Conservation (phyloP, 2,113 vertebrate species). For the Antidorcas marsupialis region DNA sequence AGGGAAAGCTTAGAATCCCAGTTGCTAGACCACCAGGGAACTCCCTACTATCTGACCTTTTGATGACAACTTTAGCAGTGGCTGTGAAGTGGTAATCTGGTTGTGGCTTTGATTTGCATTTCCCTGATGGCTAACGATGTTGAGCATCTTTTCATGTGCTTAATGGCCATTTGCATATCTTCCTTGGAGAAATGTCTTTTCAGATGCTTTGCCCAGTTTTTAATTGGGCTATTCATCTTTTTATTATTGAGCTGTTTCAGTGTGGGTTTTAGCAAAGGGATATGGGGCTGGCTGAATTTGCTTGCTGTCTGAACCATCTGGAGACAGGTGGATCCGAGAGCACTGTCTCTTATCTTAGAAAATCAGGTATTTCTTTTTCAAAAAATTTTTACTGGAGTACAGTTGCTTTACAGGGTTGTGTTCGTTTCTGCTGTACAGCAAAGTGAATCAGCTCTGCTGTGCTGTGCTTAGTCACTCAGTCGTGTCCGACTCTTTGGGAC, state of each 20-base stretch:
- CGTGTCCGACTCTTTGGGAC: background rate
- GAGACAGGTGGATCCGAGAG: background rate
- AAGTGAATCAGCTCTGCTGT: background rate
- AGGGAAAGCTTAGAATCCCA: background rate
- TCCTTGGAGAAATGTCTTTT: background rate
- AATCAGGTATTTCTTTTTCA: background rate
- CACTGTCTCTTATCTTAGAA: background rate
- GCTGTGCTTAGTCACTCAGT: background rate
- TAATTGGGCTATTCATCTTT: background rate
- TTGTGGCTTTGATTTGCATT: background rate
- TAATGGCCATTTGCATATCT: background rate
- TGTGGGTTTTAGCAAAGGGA: background rate
- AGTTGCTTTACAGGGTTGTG: background rate
- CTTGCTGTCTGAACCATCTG: background rate
- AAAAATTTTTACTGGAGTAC: background rate
- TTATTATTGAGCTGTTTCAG: background rate
- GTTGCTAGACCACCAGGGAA: background rate
- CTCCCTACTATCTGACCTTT: background rate
- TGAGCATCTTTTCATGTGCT: background rate
- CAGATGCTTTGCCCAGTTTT: background rate
- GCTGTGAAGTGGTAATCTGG: background rate
- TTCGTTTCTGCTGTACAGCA: background rate
- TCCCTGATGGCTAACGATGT: background rate
- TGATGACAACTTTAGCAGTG: background rate
- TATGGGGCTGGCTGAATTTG: background rate